Evolutionary conservation across 2,888 invertebrate genomes (phyloP).

Genomic region (Luperina testacea): DNA sequence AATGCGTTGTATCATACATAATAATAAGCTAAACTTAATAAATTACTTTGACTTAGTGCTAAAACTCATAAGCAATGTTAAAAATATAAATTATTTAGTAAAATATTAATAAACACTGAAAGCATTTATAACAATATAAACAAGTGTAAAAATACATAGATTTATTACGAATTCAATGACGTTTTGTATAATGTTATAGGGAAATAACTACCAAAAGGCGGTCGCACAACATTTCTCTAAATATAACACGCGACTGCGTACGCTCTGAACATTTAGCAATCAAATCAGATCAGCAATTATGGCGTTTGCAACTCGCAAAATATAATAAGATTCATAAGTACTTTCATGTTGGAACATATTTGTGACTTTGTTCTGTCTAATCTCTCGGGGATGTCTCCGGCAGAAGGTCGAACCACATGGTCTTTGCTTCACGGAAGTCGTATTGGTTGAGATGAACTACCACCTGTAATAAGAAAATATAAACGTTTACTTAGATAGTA

Average conservation of each 20-base stretch:
- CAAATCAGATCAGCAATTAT: slow-evolving; percentile 53
- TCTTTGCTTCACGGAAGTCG: slow-evolving; percentile 92
- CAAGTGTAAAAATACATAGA: slow-evolving; percentile 62
- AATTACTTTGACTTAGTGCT: slow-evolving; percentile 48
- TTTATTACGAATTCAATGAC: slow-evolving; percentile 51
- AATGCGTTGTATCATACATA: slow-evolving; percentile 49
- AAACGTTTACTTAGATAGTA: too few species aligned
- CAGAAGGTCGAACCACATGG: slow-evolving; percentile 93
- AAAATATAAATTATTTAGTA: slow-evolving; percentile 50
- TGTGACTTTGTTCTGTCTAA: slow-evolving; percentile 64
- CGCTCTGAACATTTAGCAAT: slow-evolving; percentile 38
- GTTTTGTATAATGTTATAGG: slow-evolving; percentile 52
- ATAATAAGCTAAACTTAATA: slow-evolving; percentile 48
- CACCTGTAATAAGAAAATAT: slow-evolving; percentile 85
- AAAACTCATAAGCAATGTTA: slow-evolving; percentile 63
- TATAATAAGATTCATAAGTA: slow-evolving; percentile 73
- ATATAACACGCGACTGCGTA: slow-evolving; percentile 13
- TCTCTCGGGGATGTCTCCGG: slow-evolving; percentile 88
- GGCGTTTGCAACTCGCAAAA: slow-evolving; percentile 59
- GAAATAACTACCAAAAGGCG: slow-evolving; percentile 41
- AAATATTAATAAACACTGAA: slow-evolving; percentile 54
- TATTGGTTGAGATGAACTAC: slow-evolving; percentile 92
- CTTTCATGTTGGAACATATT: slow-evolving; percentile 49
- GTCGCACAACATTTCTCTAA: slow-evolving; percentile 26
- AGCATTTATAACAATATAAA: slow-evolving; percentile 57